Base-by-base conservation (phyloP, 2,888 invertebrate species). In the Scaptodrosophila latifasciaeformis region DNA sequence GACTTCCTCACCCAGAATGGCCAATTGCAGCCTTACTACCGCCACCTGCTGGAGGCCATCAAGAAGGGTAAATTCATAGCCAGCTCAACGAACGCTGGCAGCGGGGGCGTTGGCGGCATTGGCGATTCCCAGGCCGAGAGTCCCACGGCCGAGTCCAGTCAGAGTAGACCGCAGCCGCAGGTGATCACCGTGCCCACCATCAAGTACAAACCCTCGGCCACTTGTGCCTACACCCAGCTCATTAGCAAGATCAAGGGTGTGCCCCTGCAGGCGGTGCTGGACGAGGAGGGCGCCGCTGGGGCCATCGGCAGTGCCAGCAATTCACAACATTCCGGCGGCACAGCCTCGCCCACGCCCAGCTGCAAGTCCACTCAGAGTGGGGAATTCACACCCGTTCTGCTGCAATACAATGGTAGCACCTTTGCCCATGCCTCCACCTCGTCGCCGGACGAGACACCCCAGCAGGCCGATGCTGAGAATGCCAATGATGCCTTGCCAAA, bases 1-100 rank as follows among this genome's bases (percentile, higher is more conserved):
- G 90, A 93, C 65, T 99, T 99, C 87, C 88, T 99, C 55, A 93
- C 95, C 54, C 94, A 94, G 82, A 95, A 94, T 63, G 91, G 95
- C 55, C 86, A 88, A 0, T 88, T 99, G 34, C 92, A 98, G 87
- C 91, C 93, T 0, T 99, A 97, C 87, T 99, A 99, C 86, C 92
- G 92, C 59, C 92, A 93, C 64, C 87, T 95, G 2, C 85, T 92
- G 55, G 87, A 88, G 47, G 90, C 91, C n/a, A 90, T 93, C 59
- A 92, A 92, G 83, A 88, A 88, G 67, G 91, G 91, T 35, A 89
- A 90, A 62, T 92, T 91, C 67, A 78, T 87, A 53, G 67, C 86
- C 83, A 60, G 82, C 67, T 59, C 69, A 3, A 45, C 54, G 4
- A 56, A 59, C 2, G 48, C 50, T 44, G 13, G 39, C 4, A n/a